Base-by-base conservation (phyloP, 2,113 vertebrate species). In the Sylvia atricapilla region DNA sequence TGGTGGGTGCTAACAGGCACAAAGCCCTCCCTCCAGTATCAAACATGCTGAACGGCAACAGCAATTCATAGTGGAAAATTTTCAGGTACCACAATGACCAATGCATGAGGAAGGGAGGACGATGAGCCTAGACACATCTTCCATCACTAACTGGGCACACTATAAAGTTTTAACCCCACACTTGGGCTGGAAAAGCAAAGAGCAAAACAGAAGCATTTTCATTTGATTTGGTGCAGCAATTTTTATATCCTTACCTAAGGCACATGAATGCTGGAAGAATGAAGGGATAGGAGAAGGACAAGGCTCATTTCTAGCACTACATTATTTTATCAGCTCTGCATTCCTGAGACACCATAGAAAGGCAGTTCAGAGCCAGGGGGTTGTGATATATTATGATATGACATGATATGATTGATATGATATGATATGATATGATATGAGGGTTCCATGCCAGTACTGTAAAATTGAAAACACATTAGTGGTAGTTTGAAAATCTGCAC, bases 71-170 rank as follows among this genome's bases (percentile, higher is more conserved):
- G 15, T 3, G 14, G 17, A 25, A n/a, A 35, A 11, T 9, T 13
- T 68, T 39, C 53, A 49, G 70, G n/a, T 50, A 23, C 27, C 41
- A 50, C 10, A 3, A 11, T 20, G 43, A 77, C 33, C 46, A 70
- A 1, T 0, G 31, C 23, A 28, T 3, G 18, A 62, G 64, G 33
- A 47, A 81, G 59, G 35, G 46, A 78, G 25, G 20, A 69, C 0
- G 0, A 2, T 43, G 62, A 39, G 35, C 52, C 27, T 3, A 53
- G 37, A 67, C 11, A 66, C 10, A 52, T 67, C 52, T 47, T 52
- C 35, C n/a, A 22, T 11, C 16, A 13, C 33, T 58, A 18, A 30
- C 0, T 0, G 0, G 28, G 24, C 1, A 2, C 7, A 39, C 27
- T 0, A 6, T 41, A 49, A 37, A 62, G n/a, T 78, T 59, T 81